Conservation (phyloP, 2,113 vertebrate genomes). For the Peromyscus maniculatus region DNA sequence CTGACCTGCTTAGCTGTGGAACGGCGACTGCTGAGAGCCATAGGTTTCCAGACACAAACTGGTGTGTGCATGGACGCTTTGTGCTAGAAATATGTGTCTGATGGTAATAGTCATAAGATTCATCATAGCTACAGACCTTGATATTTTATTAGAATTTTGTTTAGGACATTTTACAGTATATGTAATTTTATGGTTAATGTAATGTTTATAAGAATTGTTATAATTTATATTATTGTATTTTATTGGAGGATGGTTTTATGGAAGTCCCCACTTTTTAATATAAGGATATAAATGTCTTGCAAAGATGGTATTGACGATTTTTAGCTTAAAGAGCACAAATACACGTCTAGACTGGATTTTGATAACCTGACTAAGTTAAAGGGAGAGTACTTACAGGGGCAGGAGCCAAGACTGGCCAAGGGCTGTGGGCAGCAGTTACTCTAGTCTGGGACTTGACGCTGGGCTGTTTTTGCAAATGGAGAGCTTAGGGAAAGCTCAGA, state of each 20-base stretch:
- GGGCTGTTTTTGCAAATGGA: background rate
- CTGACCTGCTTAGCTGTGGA: background rate
- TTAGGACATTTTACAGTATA: background rate
- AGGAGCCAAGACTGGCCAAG: too few relatives aligned
- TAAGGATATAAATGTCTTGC: background rate
- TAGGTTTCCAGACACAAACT: background rate
- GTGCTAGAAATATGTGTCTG: background rate
- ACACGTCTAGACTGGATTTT: background rate
- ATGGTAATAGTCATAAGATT: background rate
- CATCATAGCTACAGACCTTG: slow-evolving; percentile 2
- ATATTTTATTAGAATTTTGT: background rate
- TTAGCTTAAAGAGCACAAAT: background rate
- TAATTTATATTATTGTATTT: background rate
- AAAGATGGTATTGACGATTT: background rate
- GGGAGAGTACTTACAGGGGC: background rate
- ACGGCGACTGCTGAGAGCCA: background rate
- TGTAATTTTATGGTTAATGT: background rate
- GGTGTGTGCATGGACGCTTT: background rate
- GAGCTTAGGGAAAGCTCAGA: background rate
- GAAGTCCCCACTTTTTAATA: background rate
- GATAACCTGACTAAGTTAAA: background rate
- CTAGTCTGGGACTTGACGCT: background rate
- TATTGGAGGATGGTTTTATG: background rate
- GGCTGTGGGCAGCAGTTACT: fast-evolving
- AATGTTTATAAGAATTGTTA: background rate